Evolutionary conservation across 2,888 invertebrate species (phyloP), one percentile per base, ranked within the genome.

Genomic region (Nymphalis polychloros): DNA sequence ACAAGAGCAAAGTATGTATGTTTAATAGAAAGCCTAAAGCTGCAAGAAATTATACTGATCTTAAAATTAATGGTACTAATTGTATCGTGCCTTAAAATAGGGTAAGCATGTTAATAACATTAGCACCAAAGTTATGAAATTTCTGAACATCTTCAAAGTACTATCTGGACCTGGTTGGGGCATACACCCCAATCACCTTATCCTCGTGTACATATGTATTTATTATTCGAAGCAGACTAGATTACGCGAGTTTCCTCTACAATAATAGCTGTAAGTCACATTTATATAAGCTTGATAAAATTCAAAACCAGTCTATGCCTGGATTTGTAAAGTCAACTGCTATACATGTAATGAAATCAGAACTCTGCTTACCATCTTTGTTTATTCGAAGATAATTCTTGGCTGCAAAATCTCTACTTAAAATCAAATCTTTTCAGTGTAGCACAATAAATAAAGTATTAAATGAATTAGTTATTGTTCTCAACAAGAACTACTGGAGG

Each of bases 21-120:
- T 78, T 78, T 63, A 68, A 8, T 8, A 74, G 65, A 63, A 71
- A 70, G 5, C 27, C 27, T 27, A 27, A 27, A 27, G 27, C 27
- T 27, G 27, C 5, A 27, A 27, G 27, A 27, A 27, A 27, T 27
- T 27, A 27, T 27, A 27, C 27, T 3, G 27, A 27, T 27, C 27
- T 27, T 27, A 27, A 27, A 1, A 27, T 27, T 27, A 27, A 27
- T 27, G 27, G 3, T 27, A 27, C 27, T 27, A 27, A 27, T 27
- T n/a, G 7, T 78, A 79, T 67, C 61, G 63, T 1, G 62, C 64
- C 0, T 50, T 79, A 8, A 62, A 61, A 8, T 80, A 78, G 80
- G n/a, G 46, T 6, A 77, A 71, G 68, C 78, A 78, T 31, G 72
- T 78, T n/a, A 73, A 77, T 49, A 76, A 77, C 57, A 62, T 64